Base-by-base conservation (phyloP, 2,888 invertebrate species). In the Pasiphila rectangulata region DNA sequence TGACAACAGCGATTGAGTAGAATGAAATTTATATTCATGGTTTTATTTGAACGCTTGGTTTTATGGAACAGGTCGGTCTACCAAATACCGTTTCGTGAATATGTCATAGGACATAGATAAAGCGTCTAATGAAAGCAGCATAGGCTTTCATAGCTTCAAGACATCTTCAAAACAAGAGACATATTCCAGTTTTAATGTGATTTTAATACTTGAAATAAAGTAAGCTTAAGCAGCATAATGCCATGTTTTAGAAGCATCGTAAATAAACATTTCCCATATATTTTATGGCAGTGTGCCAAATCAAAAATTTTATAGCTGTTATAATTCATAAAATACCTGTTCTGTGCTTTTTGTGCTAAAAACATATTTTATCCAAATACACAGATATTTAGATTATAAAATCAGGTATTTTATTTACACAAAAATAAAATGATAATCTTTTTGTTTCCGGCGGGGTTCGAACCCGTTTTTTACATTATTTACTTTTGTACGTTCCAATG, bases 21-120 rank as follows among this genome's bases (percentile, higher is more conserved):
- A 45, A 36, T 41, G 41, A 48, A 44, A 53, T 50, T 50, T 52
- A 52, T 50, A 45, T 51, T 52, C 42, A 45, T 44, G 49, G 42
- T 30, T 39, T 51, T 50, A 50, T 39, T 45, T 35, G 45, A 45
- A 42, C 43, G 30, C 12, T 17, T 24, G 40, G 39, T 47, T 46
- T 49, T 40, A 49, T 44, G 44, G 46, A 42, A 46, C 34, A 30
- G 32, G 23, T 48, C 23, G 19, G 27, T 13, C 27, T 32, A 39
- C 42, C 35, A 38, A 21, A 45, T 32, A 25, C 36, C 36, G 37
- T 36, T 32, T 16, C 24, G 9, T n/a, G 17, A 36, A 32, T 21
- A 29, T 20, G n/a, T n/a, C n/a, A n/a, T n/a, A n/a, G n/a, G n/a
- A n/a, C 15, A 5, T 25, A 20, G 20, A 19, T 6, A 15, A 29